phyloP scores from a whole-genome alignment of 2,113 vertebrate species.

The Tragulus kanchil region DNA sequence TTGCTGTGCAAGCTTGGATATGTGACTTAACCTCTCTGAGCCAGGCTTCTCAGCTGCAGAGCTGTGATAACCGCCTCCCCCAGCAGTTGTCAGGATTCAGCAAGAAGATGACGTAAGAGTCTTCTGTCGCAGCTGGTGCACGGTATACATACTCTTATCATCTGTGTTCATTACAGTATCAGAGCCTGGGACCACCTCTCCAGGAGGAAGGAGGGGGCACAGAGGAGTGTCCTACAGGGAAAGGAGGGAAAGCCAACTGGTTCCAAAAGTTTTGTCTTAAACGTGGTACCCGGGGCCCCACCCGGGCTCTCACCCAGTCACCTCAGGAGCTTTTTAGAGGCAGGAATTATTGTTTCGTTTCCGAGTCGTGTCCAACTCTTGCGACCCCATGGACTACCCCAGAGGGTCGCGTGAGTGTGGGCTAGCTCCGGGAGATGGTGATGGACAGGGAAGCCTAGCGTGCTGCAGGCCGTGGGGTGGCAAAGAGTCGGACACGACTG shows the following conservation, averaged over 20 bases:
- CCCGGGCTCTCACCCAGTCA: neutral
- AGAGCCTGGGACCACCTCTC: neutral
- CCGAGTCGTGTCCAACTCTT: neutral
- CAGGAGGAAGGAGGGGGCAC: neutral
- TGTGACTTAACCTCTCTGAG: slow-evolving; percentile 66
- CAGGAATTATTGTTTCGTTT: neutral
- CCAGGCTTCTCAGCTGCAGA: slow-evolving; percentile 25
- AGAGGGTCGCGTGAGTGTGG: neutral
- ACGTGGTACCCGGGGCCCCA: neutral
- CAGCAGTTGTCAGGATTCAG: neutral
- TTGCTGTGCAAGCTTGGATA: neutral
- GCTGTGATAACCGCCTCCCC: neutral
- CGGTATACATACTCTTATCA: rapidly evolving
- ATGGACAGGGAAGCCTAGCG: too few relatives aligned
- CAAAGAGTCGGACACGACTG: too few relatives aligned
- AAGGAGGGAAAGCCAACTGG: too few relatives aligned
- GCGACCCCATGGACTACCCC: neutral
- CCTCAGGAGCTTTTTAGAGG: neutral
- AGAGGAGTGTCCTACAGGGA: neutral
- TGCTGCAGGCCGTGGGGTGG: too few relatives aligned
- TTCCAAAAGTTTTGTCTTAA: neutral
- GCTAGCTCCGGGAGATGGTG: too few relatives aligned
- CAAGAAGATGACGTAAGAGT: slow-evolving; percentile 14
- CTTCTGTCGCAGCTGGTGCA: neutral
- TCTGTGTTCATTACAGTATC: neutral